Evolutionary conservation across 2,888 invertebrate genomes (phyloP), one percentile per base, ranked within the genome.

Genomic region (Ormia ochracea): DNA sequence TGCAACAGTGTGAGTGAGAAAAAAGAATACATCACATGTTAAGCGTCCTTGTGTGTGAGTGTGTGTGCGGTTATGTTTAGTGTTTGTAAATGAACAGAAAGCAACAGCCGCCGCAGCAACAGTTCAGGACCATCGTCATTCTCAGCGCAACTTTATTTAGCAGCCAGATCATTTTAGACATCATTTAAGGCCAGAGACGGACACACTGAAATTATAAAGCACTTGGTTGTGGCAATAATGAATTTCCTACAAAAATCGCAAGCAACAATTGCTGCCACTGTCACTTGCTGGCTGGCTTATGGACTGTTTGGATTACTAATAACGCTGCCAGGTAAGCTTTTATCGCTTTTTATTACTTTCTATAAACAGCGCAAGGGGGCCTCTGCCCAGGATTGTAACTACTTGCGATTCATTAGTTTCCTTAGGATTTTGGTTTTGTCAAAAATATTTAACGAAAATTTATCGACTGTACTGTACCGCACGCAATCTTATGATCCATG

Each of bases 221-320:
- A 68, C 26, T 48, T 23, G 80, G 72, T 76, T 80, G 76, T 68
- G 80, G 80, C 80, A 76, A 80, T 73, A 80, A 80, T 80, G 80
- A 80, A 73, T 76, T 68, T 80, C 80, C 72, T 73, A 76, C 76
- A 73, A 68, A 58, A 10, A 21, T 66, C 61, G 61, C 68, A 63
- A 80, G 80, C 72, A 76, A 76, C 76, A 63, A 68, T 63, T 73
- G 58, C 77, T 70, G 70, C 76, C 66, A 70, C 72, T 76, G 72
- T 80, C 72, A 80, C 68, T 73, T 76, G 76, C 72, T 80, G 80
- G 80, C 48, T 80, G 76, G 80, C 80, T 58, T 80, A 68, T 63
- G 80, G 80, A 73, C 80, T 80, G 31, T 56, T 80, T 80, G 80
- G 80, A 73, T 76, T 80, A 80, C 73, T 80, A 52, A 80, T 76